Percentiles rank a stretch among this genome's conserved stretches.
phyloP scores from a whole-genome alignment of 2,888 invertebrate species.

The Melanophora roralis region DNA sequence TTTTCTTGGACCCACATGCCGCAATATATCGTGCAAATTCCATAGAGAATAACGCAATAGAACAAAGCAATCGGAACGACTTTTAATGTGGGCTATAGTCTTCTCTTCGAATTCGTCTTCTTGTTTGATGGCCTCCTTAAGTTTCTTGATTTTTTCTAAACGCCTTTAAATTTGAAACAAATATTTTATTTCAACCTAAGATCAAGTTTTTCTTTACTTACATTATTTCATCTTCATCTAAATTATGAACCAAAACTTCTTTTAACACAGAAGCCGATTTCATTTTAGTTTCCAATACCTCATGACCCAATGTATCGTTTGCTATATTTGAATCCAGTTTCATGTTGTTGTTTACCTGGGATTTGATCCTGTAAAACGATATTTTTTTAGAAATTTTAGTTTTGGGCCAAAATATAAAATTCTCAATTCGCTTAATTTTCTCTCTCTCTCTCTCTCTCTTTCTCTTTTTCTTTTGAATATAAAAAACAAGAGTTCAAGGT shows the following conservation, averaged over 20 bases:
- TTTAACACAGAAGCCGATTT: slow-evolving; percentile 67
- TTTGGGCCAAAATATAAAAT: too few relatives aligned
- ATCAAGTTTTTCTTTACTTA: slow-evolving; percentile 48
- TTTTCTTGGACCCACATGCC: slow-evolving; percentile 68
- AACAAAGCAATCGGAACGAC: slow-evolving; percentile 67
- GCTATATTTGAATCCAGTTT: slow-evolving; percentile 68
- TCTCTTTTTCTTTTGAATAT: too few relatives aligned
- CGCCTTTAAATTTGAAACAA: slow-evolving; percentile 64
- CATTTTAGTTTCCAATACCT: slow-evolving; percentile 68
- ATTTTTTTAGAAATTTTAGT: too few relatives aligned
- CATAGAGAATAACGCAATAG: slow-evolving; percentile 70
- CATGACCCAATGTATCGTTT: slow-evolving; percentile 68
- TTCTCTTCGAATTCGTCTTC: slow-evolving; percentile 63
- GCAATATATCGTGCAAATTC: slow-evolving; percentile 71
- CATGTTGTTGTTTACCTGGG: slow-evolving; percentile 70
- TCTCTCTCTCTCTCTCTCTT: too few relatives aligned
- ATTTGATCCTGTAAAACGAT: slow-evolving; percentile 69
- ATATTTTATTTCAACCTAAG: neutral
- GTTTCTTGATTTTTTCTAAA: slow-evolving; percentile 66
- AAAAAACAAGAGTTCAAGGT: too few relatives aligned
- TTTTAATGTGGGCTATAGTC: slow-evolving; percentile 64
- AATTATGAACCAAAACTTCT: slow-evolving; percentile 70
- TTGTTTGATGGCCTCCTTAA: slow-evolving; percentile 61
- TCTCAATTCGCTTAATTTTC: too few relatives aligned
- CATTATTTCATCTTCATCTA: slow-evolving; percentile 70